Base-by-base conservation (phyloP, 2,797 vertebrate genomes). In the Sebastes matsubarae region DNA sequence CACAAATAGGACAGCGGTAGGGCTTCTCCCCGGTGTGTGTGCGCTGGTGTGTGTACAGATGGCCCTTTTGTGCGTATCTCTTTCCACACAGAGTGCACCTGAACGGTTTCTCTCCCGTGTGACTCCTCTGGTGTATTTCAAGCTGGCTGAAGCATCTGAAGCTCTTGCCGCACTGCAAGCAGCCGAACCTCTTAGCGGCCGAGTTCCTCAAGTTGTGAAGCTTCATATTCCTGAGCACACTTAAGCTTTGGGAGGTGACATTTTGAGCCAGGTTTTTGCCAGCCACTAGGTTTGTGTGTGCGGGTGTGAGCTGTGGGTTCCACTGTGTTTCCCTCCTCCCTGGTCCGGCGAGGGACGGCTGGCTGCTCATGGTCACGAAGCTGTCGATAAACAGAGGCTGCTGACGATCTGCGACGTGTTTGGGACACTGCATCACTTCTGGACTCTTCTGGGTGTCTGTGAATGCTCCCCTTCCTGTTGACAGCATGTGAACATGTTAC, bases 21-120 rank as follows among this genome's bases (percentile, higher is more conserved):
- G 95, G 96, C 90, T 96, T 96, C 82, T 96, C 96, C 4, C 96
- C 96, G 0, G 95, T 96, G 87, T 96, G 95, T 6, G 95, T 96
- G 64, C 96, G 94, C 93, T 96, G 95, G 83, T 96, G 96, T 69
- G 95, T 96, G 59, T 96, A 96, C 60, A 96, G 85, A 73, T 96
- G 96, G 2, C 96, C 96, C 77, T 96, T 95, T 72, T 96, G 95
- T 2, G 95, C 93, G 0, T 96, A 96, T 63, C 92, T 90, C 90
- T 96, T 96, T 66, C 95, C 95, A 46, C 96, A 96, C 46, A 96
- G 88, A 0, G 92, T 91, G 82, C 96, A 96, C 60, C 95, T 88
- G 65, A 92, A 96, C 0, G 96, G 96, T 68, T 96, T 96, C 77
- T 96, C 96, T n/a, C 95, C 96, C 0, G 96, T 96, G 92, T 96